Conservation (phyloP, 2,797 vertebrate genomes). For the Acanthurus tractus region DNA sequence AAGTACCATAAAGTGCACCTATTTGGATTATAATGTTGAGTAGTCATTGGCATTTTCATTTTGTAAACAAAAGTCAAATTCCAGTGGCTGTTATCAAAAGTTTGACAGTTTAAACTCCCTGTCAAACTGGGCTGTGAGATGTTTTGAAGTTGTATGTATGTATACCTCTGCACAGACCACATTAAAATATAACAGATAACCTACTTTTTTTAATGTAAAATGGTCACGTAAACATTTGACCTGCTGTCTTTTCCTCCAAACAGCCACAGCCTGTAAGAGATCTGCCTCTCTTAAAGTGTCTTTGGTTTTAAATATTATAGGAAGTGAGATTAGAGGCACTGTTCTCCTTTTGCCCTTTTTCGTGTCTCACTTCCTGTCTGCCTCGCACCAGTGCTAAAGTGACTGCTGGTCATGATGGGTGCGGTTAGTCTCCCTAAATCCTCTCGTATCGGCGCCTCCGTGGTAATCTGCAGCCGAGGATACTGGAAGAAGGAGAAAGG, state of each 20-base stretch:
- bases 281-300: neutral
- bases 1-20: neutral
- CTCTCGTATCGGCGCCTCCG: slow-evolving; percentile 44
- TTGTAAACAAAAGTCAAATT: neutral
- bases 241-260: neutral
- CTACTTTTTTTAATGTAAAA: neutral
- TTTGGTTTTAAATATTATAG: neutral
- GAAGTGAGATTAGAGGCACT: slow-evolving; percentile 6
- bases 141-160: neutral
- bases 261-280: neutral
- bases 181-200: no score
- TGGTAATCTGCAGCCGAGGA: slow-evolving; percentile 74
- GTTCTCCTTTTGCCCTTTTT: slow-evolving; percentile 14
- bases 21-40: neutral
- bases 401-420: neutral
- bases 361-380: slow-evolving; percentile 9
- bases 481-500: slow-evolving; percentile 45
- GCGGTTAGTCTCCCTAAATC: slow-evolving; percentile 61
- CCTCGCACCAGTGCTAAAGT: neutral
- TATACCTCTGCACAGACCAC: neutral
- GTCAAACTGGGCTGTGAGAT: neutral
- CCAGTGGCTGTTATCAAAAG: neutral
- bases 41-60: neutral
- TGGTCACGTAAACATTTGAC: neutral
- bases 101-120: neutral